A percentile compares a stretch with the other conserved stretches of the same genome.
phyloP scores from a whole-genome alignment of 2,888 invertebrate species.

The Parnassius apollo region DNA sequence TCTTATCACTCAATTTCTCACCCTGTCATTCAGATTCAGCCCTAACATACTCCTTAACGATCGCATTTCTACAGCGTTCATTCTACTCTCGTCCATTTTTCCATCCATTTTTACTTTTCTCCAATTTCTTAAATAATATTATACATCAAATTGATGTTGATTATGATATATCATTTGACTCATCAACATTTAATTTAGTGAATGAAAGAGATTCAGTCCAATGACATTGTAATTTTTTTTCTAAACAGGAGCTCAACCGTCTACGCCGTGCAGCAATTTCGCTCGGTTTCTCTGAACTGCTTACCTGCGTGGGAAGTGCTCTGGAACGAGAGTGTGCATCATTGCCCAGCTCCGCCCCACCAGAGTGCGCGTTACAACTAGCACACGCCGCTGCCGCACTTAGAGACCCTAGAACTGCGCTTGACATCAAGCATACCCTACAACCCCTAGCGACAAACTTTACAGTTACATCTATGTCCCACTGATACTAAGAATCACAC shows the following conservation, averaged over 20 bases:
- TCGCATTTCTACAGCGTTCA: no score
- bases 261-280: constrained; percentile 94
- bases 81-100: no score
- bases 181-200: no score
- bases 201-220: no score
- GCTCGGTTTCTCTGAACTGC: constrained; percentile 93
- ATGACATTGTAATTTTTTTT: no score
- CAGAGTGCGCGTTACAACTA: constrained; percentile 93
- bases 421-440: constrained; percentile 68
- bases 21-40: no score
- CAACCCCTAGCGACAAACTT: constrained; percentile 60
- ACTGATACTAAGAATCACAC: constrained; percentile 30
- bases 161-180: no score
- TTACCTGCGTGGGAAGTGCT: constrained; percentile 92
- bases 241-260: constrained; percentile 91
- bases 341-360: constrained; percentile 88
- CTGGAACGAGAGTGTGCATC: constrained; percentile 94
- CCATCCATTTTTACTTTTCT: no score
- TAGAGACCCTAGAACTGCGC: constrained; percentile 84
- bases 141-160: background rate
- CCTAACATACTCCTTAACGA: no score
- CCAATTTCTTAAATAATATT: no score
- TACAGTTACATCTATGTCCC: constrained; percentile 50
- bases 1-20: no score
- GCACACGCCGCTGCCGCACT: constrained; percentile 93